Conservation (phyloP, 2,888 invertebrate genomes). For the Ctena decussata region DNA sequence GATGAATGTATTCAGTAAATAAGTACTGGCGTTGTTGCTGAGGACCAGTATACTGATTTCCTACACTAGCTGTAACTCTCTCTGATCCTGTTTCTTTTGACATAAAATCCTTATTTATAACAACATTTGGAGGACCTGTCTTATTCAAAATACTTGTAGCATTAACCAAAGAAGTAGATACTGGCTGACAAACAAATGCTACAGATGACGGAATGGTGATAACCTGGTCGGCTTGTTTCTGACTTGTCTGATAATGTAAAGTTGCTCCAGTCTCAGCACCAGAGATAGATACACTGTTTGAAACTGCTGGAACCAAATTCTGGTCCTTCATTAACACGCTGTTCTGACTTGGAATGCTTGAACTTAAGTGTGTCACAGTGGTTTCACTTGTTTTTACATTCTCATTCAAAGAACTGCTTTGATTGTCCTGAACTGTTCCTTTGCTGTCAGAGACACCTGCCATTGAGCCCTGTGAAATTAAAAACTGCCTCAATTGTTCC, state of each 20-base stretch:
- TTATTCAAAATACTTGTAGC: neutral
- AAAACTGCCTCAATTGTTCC: neutral
- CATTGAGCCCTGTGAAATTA: neutral
- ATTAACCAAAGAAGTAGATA: too few species aligned
- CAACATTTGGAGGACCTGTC: neutral
- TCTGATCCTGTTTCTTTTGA: neutral
- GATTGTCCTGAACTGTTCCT: too few species aligned
- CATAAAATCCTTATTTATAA: neutral
- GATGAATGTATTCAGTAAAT: neutral
- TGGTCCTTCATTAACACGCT: neutral
- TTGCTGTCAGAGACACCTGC: neutral
- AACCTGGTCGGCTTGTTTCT: neutral
- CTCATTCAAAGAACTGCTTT: too few species aligned
- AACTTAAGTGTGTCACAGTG: too few species aligned
- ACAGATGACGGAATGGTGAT: neutral
- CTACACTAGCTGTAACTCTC: neutral
- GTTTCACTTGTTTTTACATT: too few species aligned
- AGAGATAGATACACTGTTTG: neutral
- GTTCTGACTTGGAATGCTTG: too few species aligned
- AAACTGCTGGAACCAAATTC: neutral
- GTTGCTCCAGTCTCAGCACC: neutral
- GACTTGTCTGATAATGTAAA: neutral
- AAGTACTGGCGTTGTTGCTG: neutral
- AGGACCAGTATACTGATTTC: neutral
- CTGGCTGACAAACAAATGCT: too few species aligned